Percentiles rank a stretch among this genome's conserved stretches.
These are phyloP conservation scores for Propithecus perrieri DNA, from an alignment of 2,797 vertebrate genomes.

Conservation along the genomic window DNA sequence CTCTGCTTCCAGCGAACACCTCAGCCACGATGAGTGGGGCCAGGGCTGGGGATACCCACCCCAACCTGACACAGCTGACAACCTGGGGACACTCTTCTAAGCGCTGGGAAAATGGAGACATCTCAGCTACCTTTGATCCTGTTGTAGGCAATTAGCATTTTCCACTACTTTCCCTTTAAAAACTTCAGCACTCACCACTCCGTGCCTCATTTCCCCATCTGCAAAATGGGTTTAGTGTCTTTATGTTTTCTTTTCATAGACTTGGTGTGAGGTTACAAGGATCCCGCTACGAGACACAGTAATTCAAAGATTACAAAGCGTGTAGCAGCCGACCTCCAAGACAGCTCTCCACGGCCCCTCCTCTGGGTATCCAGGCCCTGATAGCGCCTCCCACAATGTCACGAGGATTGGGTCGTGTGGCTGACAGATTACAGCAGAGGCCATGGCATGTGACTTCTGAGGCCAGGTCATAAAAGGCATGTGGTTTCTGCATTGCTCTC, in stretches of 20 bases:
- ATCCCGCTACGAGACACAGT: neutral
- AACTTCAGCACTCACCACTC: neutral
- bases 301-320: neutral
- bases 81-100: neutral
- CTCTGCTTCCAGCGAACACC: neutral
- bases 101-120: neutral
- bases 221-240: neutral
- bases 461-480: neutral
- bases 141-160: neutral
- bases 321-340: neutral
- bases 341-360: neutral
- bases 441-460: accelerated
- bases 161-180: neutral
- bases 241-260: neutral
- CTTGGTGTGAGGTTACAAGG: neutral
- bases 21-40: neutral
- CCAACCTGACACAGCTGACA: neutral
- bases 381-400: neutral
- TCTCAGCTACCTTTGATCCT: neutral
- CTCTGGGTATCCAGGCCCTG: neutral
- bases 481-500: neutral
- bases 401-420: neutral
- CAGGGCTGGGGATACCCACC: neutral
- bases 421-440: neutral
- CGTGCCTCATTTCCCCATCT: neutral